Evolutionary conservation across 2,797 vertebrate genomes (phyloP).

Genomic region (Tadarida brasiliensis): DNA sequence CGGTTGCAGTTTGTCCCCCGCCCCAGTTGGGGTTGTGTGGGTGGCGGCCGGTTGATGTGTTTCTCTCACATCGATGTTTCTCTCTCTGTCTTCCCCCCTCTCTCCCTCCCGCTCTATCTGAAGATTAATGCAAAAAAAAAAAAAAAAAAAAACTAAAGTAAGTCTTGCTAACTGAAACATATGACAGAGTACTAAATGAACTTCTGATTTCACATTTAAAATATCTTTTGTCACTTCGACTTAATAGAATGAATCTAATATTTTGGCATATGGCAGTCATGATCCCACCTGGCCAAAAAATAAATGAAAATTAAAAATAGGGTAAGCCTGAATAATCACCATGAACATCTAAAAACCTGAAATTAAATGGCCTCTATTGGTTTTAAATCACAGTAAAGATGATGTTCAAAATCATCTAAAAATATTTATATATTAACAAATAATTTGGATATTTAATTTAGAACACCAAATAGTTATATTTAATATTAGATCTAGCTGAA

Average conservation of each 20-base stretch:
- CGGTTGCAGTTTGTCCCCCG: too few relatives aligned
- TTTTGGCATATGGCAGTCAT: not conserved
- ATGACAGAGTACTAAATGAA: not conserved
- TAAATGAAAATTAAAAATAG: not conserved
- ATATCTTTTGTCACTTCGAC: slow-evolving; percentile 33
- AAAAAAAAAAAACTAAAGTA: slow-evolving; percentile 25
- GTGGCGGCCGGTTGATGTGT: too few relatives aligned
- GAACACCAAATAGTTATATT: slow-evolving; percentile 7
- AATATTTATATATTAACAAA: not conserved
- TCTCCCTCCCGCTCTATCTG: too few relatives aligned
- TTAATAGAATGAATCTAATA: not conserved
- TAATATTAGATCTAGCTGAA: not conserved
- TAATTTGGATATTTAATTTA: not conserved
- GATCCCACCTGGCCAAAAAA: not conserved
- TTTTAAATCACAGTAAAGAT: not conserved
- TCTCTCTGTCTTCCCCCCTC: too few relatives aligned
- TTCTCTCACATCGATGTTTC: too few relatives aligned
- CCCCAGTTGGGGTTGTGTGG: too few relatives aligned
- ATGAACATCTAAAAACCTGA: not conserved
- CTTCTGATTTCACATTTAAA: not conserved
- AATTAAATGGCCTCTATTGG: not conserved
- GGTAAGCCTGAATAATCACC: not conserved
- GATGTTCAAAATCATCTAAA: not conserved
- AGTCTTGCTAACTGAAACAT: not conserved
- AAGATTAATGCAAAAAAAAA: too few relatives aligned